Base-by-base conservation (phyloP, 1,140 invertebrate species). In the Magallana gigas region DNA sequence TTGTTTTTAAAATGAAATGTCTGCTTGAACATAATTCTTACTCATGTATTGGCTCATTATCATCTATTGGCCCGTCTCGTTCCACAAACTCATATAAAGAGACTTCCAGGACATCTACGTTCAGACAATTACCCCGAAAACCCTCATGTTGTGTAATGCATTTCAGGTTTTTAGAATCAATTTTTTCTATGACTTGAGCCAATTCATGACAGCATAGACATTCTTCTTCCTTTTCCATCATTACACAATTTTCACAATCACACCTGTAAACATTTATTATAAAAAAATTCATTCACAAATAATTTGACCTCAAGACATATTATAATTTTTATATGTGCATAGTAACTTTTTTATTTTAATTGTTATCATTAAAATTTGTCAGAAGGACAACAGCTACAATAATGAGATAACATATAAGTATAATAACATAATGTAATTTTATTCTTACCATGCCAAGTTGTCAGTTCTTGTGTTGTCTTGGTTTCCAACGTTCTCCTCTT, bases 51-150 rank as follows among this genome's bases (percentile, higher is more conserved):
- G 57, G 58, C 8, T 87, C 60, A 68, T 87, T 84, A 8, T 84
- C 82, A 56, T 87, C 81, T 5, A 83, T 4, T 23, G 85, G 85
- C 0, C 85, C 85, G 36, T 83, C 48, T 11, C 57, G 18, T 8
- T 87, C 59, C 57, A 87, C 1, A 57, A 58, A 87, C 57, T 87
- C 82, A 57, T 57, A 84, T 11, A 57, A 56, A 7, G 14, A 83
- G 0, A 64, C 48, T n/a, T 87, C 29, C 18, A 87, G 6, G 7
- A 87, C 81, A 83, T 84, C 29, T 14, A 18, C 16, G 36, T 87
- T 87, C 18, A 87, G 81, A 56, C 86, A 87, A 56, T 87, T 87
- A 2, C 23, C 86, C 48, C 64, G 56, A 57, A 87, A 87, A 0
- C 7, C 59, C 36, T 83, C 86, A 84, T 87, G 84, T 4, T 82